These are phyloP conservation scores for Chrysina gloriosa DNA, from an alignment of 2,888 invertebrate species.

Conservation along the genomic window DNA sequence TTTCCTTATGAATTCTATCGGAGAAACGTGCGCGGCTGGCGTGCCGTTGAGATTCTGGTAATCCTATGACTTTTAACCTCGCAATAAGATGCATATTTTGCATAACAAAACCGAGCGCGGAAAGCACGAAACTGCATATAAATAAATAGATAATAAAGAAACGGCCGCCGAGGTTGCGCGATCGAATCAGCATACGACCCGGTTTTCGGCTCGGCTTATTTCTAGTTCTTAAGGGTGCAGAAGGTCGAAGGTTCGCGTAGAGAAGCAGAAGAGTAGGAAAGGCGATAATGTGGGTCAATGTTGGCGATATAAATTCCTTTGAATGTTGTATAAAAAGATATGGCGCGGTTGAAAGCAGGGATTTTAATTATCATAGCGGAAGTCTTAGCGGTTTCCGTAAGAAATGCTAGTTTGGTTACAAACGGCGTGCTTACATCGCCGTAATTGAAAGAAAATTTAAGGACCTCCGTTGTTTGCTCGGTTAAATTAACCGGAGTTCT, in stretches of 20 bases:
- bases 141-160: slow-evolving; percentile 33
- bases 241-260: slow-evolving; percentile 1
- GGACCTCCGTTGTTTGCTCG: no score
- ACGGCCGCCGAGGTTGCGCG: background rate
- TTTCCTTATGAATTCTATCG: no score
- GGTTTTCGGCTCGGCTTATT: slow-evolving; percentile 10
- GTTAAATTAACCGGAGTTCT: no score
- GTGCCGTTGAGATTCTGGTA: background rate
- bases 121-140: slow-evolving; percentile 16
- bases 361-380: slow-evolving; percentile 20
- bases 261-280: background rate
- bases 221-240: slow-evolving; percentile 1
- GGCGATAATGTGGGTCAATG: slow-evolving; percentile 25
- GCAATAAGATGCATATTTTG: slow-evolving; percentile 21
- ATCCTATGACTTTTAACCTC: background rate
- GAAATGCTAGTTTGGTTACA: no score
- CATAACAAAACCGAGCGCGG: slow-evolving; percentile 9
- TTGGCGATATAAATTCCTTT: background rate
- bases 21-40: no score
- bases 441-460: no score
- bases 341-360: background rate
- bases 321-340: slow-evolving; percentile 5
- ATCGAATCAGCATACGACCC: slow-evolving; percentile 33
- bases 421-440: no score
- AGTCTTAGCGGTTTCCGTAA: background rate